Evolutionary conservation across 2,888 invertebrate genomes (phyloP).

Genomic region (Stenoptilia bipunctidactyla): DNA sequence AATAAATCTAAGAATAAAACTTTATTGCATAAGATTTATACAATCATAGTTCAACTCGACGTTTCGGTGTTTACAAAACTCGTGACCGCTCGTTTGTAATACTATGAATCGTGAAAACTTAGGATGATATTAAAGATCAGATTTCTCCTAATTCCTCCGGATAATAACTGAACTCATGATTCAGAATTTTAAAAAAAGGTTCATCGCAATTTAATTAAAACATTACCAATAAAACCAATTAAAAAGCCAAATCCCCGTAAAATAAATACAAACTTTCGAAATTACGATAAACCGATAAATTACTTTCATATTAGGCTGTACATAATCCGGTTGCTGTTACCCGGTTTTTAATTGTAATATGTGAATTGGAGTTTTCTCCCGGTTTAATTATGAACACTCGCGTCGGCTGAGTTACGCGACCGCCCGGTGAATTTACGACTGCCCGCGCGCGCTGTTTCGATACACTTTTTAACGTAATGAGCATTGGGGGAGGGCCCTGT

Average conservation of each 20-base stretch:
- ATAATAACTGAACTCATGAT: background rate
- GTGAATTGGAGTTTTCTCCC: constrained; percentile 64
- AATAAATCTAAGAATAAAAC: too few relatives aligned
- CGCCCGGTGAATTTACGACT: constrained; percentile 69
- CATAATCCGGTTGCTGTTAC: constrained; percentile 46
- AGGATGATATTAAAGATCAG: too few relatives aligned
- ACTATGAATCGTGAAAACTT: too few relatives aligned
- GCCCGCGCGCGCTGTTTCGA: constrained; percentile 47
- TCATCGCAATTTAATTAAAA: background rate
- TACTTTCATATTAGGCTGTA: constrained; percentile 30
- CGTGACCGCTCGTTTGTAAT: too few relatives aligned
- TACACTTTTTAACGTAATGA: constrained; percentile 71
- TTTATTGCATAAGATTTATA: too few relatives aligned
- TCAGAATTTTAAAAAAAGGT: too few relatives aligned
- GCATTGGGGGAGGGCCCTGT: constrained; percentile 17
- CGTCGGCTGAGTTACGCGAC: constrained; percentile 68
- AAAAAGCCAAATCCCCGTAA: too few relatives aligned
- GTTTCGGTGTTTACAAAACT: too few relatives aligned
- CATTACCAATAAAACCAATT: background rate
- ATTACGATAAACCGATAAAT: background rate
- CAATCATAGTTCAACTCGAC: too few relatives aligned
- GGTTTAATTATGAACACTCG: constrained; percentile 70
- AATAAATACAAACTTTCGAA: background rate
- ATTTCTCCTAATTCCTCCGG: background rate
- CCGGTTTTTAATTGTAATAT: constrained; percentile 66